Percentiles rank a stretch among this genome's conserved stretches.
These are phyloP conservation scores for Mythimna lalbum DNA, from an alignment of 2,888 invertebrate species.

Conservation along the genomic window DNA sequence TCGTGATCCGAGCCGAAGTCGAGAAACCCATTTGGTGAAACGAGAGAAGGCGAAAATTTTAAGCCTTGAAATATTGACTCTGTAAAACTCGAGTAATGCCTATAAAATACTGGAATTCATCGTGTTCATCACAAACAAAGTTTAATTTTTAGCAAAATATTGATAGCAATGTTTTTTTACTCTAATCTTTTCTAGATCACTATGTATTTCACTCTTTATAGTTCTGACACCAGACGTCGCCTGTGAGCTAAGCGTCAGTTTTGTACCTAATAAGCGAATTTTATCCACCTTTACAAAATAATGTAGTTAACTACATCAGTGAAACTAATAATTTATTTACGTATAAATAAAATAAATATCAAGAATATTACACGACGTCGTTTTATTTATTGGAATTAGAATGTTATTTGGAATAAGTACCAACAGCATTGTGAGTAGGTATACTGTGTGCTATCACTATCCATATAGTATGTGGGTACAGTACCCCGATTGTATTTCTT, in stretches of 20 bases:
- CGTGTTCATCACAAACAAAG: not conserved
- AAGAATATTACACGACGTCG: slow-evolving; percentile 48
- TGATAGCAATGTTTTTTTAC: slow-evolving; percentile 1
- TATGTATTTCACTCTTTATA: slow-evolving; percentile 24
- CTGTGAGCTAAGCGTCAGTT: slow-evolving; percentile 39
- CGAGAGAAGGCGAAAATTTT: not conserved
- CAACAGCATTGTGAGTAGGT: too few species aligned
- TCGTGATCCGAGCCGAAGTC: not conserved
- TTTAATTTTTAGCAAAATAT: not conserved
- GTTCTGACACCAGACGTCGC: slow-evolving; percentile 29
- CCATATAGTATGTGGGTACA: too few species aligned
- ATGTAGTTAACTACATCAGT: slow-evolving; percentile 64
- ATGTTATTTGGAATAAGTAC: too few species aligned
- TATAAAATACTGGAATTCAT: not conserved
- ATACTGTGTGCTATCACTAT: too few species aligned
- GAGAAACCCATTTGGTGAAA: not conserved
- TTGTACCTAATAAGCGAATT: slow-evolving; percentile 62
- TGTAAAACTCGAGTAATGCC: not conserved
- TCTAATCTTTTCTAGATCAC: slow-evolving; percentile 13
- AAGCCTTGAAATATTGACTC: not conserved
- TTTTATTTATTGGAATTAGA: slow-evolving; percentile 30
- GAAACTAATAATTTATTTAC: slow-evolving; percentile 70
- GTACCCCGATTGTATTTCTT: too few species aligned
- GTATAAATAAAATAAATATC: slow-evolving; percentile 67
- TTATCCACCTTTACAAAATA: slow-evolving; percentile 56